A percentile compares a stretch with the other conserved stretches of the same genome.
Conservation (phyloP, 2,797 vertebrate genomes). For the Simalia tracyae region DNA sequence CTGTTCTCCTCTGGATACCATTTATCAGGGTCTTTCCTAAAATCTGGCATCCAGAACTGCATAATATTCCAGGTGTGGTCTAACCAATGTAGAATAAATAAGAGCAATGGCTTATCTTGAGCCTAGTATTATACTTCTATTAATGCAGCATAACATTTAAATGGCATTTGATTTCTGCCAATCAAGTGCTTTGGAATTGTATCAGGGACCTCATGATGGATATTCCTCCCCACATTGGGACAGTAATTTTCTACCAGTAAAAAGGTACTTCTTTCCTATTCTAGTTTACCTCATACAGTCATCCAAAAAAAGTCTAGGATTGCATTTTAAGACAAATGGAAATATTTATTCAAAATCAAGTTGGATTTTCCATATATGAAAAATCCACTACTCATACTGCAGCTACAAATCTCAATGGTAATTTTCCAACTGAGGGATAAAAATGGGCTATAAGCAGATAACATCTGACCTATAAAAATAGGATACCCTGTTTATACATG, state of each 20-base stretch:
- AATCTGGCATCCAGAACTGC: background rate
- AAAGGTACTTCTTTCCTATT: background rate
- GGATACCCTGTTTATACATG: background rate
- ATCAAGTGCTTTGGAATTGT: background rate
- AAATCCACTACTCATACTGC: background rate
- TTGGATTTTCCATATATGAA: background rate
- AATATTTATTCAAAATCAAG: background rate
- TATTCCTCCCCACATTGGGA: background rate
- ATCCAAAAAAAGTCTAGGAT: background rate
- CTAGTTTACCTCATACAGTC: too few species aligned
- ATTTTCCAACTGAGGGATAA: background rate
- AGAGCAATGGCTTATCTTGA: background rate
- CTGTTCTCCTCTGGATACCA: background rate
- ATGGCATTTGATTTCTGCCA: background rate
- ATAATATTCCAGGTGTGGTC: background rate
- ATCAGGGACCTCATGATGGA: background rate
- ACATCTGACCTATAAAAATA: background rate
- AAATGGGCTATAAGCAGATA: background rate
- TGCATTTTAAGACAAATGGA: background rate
- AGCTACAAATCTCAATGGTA: background rate
- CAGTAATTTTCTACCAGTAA: background rate
- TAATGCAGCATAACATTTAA: background rate
- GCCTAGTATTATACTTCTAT: background rate
- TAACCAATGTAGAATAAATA: background rate
- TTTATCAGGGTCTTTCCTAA: background rate